Evolutionary conservation across 2,797 vertebrate genomes (phyloP), one percentile per base, ranked within the genome.

Genomic region (Pseudopleuronectes americanus): DNA sequence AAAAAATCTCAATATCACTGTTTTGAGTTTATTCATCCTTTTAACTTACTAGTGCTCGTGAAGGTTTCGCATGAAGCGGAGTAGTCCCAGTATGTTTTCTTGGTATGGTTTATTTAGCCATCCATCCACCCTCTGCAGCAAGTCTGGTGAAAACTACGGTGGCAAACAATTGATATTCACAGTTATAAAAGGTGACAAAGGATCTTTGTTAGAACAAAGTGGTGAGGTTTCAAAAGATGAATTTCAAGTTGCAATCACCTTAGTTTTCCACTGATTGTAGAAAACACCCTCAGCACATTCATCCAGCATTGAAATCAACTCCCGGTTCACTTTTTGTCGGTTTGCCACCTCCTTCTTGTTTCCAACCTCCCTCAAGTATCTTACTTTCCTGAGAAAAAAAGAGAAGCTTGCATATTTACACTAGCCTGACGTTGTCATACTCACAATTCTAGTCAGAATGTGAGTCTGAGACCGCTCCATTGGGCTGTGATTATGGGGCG

Each of bases 61-160:
- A 19, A 90, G 68, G 73, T 86, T 93, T 14, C 89, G 77, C 43
- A 91, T 88, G 62, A 88, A 92, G 43, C 89, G 85, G 58, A 93
- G 33, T 45, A 93, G 77, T 28, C 79, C 91, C 8, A 91, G 2
- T 0, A 45, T 77, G 74, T 84, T 85, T 1, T 86, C 71, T 23
- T 80, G 41, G 57, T 92, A 92, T 22, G 2, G 0, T 61, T 83
- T 89, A 2, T 79, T 26, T 5, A 5, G 5, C 26, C 26, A 26
- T 87, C 3, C 6, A 4, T 92, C 90, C 70, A 89, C 0, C 57
- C 72, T 72, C 59, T 79, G 0, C 3, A 92, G 17, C 64, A 91
- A 21, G 2, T 89, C 73, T 55, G 12, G 0, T 4, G 84, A 56
- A 21, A 90, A 79, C 92, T 93, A 23, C 1, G 52, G 54, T 1